Evolutionary conservation across 2,888 invertebrate species (phyloP).

Genomic region (Thalpophila matura): DNA sequence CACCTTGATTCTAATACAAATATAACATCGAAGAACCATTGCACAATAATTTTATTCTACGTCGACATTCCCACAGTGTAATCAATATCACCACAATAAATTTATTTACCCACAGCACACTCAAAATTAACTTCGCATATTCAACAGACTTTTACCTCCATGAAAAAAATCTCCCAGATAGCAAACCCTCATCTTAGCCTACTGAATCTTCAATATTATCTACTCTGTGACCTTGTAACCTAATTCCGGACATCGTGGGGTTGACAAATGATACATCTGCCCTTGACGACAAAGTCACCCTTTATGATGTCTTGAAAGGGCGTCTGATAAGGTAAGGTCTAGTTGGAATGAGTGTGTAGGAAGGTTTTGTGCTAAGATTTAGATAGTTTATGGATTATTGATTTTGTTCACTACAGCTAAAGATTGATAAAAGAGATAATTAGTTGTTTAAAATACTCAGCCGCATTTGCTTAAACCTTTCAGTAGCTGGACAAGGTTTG

Average conservation of each 20-base stretch:
- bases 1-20: no score
- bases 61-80: background rate
- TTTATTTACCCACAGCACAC: background rate
- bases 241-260: slow-evolving; percentile 44
- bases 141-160: background rate
- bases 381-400: background rate
- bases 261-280: slow-evolving; percentile 51
- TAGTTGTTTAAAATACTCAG: no score
- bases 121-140: slow-evolving; percentile 6
- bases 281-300: slow-evolving; percentile 33
- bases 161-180: slow-evolving; percentile 27
- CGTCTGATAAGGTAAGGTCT: slow-evolving; percentile 38
- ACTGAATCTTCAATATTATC: slow-evolving; percentile 37
- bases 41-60: no score
- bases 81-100: no score
- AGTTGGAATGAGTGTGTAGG: background rate
- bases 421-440: background rate
- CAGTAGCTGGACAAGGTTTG: no score
- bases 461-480: no score
- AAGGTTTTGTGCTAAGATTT: background rate
- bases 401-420: background rate
- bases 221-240: slow-evolving; percentile 47
- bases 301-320: slow-evolving; percentile 46
- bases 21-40: no score
- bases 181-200: slow-evolving; percentile 22